Evolutionary conservation across 2,797 vertebrate species (phyloP), one percentile per base, ranked within the genome.

Genomic region (Luscinia luscinia): DNA sequence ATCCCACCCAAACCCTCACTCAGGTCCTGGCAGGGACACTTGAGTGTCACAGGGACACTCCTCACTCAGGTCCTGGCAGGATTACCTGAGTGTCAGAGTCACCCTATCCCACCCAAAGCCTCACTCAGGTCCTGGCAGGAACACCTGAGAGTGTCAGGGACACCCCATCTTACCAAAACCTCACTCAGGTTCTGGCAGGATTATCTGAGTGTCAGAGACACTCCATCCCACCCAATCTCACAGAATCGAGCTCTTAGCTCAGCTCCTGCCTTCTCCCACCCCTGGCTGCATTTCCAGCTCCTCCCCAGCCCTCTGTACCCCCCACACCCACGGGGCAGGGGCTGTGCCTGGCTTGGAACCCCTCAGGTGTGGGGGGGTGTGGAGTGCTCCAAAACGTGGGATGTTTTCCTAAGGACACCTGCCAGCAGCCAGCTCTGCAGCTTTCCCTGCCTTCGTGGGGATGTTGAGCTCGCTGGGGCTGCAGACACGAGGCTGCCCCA

Each of bases 331-430:
- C 4, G 70, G 70, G 49, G 82, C 81, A 32, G 62, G 64, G 72
- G 75, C 57, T 30, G 81, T 64, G 36, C 43, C 87, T 79, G 72
- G 22, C 81, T 94, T 61, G 89, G 93, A 24, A 23, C 20, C 43
- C 41, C 89, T 87, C 69, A 48, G 91, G 89, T 67, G 41, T 19
- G 76, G 80, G 58, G 78, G 74, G 74, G 90, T 45, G 40, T 16
- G 15, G 41, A 41, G 41, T 41, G 87, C 78, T 26, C 78, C 15
- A 4, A 84, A 95, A 96, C 59, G 27, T 45, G 75, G 13, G 78
- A 67, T 41, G 32, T 91, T 96, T 94, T 95, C 83, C 91, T 83
- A 85, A 93, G 72, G 93, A 75, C 91, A 96, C 95, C 8, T 41
- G 41, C 41, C 41, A 41, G 41, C 41, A 41, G 41, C 41, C 41